These are phyloP conservation scores for Pachycephus smyrnensis DNA, from an alignment of 2,888 invertebrate species.

Conservation along the genomic window DNA sequence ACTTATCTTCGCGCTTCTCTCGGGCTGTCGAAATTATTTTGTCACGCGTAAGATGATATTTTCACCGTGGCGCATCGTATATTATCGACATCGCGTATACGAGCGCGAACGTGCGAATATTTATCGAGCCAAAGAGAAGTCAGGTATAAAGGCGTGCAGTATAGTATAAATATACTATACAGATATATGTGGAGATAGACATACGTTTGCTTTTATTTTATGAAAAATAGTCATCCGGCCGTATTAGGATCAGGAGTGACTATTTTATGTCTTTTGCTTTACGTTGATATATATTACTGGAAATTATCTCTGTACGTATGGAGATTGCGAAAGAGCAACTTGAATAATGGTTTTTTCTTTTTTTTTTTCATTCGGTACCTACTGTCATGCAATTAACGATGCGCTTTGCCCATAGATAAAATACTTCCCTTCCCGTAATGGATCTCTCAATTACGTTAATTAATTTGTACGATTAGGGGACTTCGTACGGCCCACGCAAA, in stretches of 20 bases:
- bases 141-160: not conserved
- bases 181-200: not conserved
- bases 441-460: constrained; percentile 53
- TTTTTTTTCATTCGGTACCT: not conserved
- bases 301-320: not conserved
- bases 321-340: not conserved
- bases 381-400: not conserved
- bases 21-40: constrained; percentile 40
- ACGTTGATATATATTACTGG: not conserved
- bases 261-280: not conserved
- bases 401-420: not conserved
- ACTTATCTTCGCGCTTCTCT: constrained; percentile 29
- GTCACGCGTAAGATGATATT: constrained; percentile 26
- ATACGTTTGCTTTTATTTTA: not conserved
- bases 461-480: constrained; percentile 40
- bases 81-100: not conserved
- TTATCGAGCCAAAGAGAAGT: not conserved
- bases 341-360: not conserved
- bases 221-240: not conserved
- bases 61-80: not conserved
- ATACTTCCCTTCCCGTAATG: constrained; percentile 36
- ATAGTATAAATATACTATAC: not conserved
- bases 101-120: not conserved
- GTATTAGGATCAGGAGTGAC: not conserved
- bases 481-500: constrained; percentile 16